Conservation (phyloP, 2,113 vertebrate species). For the Poeciliopsis prolifica region DNA sequence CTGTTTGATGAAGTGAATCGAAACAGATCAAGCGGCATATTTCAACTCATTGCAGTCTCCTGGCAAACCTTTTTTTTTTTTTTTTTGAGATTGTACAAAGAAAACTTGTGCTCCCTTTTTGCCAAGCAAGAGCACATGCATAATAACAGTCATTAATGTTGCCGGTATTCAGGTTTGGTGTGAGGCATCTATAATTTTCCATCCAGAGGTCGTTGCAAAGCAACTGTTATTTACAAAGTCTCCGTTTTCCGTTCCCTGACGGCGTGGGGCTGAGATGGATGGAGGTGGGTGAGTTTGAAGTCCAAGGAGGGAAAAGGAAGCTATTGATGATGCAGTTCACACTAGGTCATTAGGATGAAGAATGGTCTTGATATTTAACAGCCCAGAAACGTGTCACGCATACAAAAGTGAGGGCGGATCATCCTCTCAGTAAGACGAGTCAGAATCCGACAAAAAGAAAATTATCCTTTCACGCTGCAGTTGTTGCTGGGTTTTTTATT, state of each 20-base stretch:
- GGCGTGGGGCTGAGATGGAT: constrained; percentile 11
- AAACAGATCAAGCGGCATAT: constrained; percentile 69
- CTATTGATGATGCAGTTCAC: constrained; percentile 68
- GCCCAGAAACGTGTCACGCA: constrained; percentile 62
- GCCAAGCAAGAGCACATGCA: background rate
- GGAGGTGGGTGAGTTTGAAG: constrained; percentile 60
- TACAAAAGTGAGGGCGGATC: constrained; percentile 41
- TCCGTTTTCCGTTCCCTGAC: constrained; percentile 48
- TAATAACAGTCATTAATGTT: constrained; percentile 23
- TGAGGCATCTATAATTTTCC: constrained; percentile 47
- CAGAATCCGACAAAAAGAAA: constrained; percentile 38
- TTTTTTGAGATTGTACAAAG: constrained; percentile 26
- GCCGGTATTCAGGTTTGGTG: constrained; percentile 33
- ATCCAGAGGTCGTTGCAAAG: constrained; percentile 27
- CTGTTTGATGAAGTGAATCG: constrained; percentile 63
- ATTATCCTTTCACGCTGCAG: constrained; percentile 43
- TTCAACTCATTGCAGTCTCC: constrained; percentile 54
- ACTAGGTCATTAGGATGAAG: constrained; percentile 75
- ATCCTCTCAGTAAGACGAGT: constrained; percentile 36
- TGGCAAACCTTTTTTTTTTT: constrained; percentile 15
- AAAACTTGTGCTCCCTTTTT: background rate
- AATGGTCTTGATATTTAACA: constrained; percentile 80
- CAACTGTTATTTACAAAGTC: constrained; percentile 47
- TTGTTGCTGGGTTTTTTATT: constrained; percentile 32
- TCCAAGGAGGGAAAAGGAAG: constrained; percentile 54